Base-by-base conservation (phyloP, 2,113 vertebrate species). In the Lampris megalopsis region DNA sequence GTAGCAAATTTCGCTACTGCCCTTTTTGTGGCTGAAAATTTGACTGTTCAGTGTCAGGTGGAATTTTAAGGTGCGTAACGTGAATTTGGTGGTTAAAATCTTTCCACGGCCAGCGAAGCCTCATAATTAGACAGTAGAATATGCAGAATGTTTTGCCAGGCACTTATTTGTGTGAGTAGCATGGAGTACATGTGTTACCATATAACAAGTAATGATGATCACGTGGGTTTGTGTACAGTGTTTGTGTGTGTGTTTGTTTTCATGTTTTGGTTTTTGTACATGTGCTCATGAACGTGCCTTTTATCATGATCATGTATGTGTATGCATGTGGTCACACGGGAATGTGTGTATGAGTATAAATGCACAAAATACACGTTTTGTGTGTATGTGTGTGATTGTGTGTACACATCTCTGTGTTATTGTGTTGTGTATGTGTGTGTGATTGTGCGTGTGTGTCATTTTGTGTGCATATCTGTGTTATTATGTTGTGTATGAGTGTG, bases 401-500 rank as follows among this genome's bases (percentile, higher is more conserved):
- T 56, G 9, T 60, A 54, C 40, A 48, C 40, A 48, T 56, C 40
- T 13, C 1, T 68, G 56, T 75, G 45, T 72, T 59, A 52, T 38
- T 68, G 62, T 63, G n/a, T 3, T 50, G 42, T 57, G 13, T 68
- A 13, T 35, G 8, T 47, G 37, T 56, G 37, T 66, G 11, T 1
- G 8, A 6, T 9, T 43, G 49, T 52, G 13, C 66, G 42, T 37
- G 10, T 43, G 4, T 60, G 56, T 57, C 50, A 43, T 9, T 56
- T 5, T 54, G 47, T 13, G 36, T 61, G 57, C 72, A 53, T 57
- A 48, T 71, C 60, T 67, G 35, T 59, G 35, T 78, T 10, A 42
- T 3, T n/a, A 57, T 54, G 43, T 48, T 48, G 37, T 68, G 48
- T 35, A 24, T 54, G 11, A 42, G 9, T 38, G 5, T 64, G 47